Conservation (phyloP, 2,113 vertebrate species). For the Anhinga anhinga region DNA sequence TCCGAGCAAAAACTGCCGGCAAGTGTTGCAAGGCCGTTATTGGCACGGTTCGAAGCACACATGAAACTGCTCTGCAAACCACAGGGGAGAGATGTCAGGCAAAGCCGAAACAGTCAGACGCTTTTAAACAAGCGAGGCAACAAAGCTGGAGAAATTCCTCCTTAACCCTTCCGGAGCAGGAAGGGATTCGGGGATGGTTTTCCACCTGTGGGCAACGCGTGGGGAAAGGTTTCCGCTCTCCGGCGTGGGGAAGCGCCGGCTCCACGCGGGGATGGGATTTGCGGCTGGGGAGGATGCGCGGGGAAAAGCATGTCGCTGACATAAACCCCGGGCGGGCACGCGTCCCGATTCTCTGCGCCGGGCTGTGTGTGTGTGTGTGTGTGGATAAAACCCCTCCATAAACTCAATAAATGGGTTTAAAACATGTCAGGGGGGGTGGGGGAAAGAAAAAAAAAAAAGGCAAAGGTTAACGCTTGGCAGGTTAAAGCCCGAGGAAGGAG, state of each 20-base stretch:
- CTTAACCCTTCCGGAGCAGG: neutral
- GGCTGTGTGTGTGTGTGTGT: no score
- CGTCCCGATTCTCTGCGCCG: rapidly evolving
- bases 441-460: neutral
- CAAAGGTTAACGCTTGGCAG: neutral
- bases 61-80: neutral
- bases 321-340: neutral
- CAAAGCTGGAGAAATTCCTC: neutral
- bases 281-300: rapidly evolving
- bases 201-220: neutral
- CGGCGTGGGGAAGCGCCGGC: neutral
- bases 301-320: neutral
- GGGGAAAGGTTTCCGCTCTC: neutral
- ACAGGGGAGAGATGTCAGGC: neutral
- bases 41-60: neutral
- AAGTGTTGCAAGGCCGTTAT: neutral
- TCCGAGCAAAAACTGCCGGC: neutral
- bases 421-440: rapidly evolving
- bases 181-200: neutral
- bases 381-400: neutral
- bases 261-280: neutral
- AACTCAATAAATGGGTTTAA: neutral
- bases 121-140: neutral
- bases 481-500: neutral
- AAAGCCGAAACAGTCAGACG: neutral